Conservation (phyloP, 1,140 invertebrate genomes). For the Drosophila seguyi region DNA sequence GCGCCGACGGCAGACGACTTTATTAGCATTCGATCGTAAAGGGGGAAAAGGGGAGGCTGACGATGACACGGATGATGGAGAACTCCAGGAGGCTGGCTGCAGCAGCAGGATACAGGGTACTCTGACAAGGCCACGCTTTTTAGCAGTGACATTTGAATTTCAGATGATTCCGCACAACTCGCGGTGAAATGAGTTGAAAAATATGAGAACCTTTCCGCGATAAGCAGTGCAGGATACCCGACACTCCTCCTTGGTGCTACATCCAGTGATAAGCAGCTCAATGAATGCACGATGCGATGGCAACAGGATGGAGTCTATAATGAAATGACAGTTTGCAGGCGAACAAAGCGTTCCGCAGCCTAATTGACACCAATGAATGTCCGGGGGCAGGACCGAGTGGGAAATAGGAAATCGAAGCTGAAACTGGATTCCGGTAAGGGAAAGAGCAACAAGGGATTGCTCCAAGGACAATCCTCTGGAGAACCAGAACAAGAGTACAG, state of each 20-base stretch:
- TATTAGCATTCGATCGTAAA: too few relatives aligned
- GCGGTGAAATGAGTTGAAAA: slow-evolving; percentile 80
- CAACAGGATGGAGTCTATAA: slow-evolving; percentile 45
- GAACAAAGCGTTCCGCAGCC: slow-evolving; percentile 34
- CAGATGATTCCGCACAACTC: slow-evolving; percentile 56
- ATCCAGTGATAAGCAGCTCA: slow-evolving; percentile 45
- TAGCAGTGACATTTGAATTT: slow-evolving; percentile 77
- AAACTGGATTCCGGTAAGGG: slow-evolving; percentile 8
- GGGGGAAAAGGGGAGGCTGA: slow-evolving; percentile 6
- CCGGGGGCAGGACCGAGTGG: background rate
- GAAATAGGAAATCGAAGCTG: slow-evolving; percentile 12
- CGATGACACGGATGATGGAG: slow-evolving; percentile 34
- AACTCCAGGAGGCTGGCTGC: slow-evolving; percentile 9
- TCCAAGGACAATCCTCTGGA: slow-evolving; percentile 7
- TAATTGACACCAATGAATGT: slow-evolving; percentile 44
- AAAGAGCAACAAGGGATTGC: slow-evolving; percentile 5
- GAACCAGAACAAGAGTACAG: background rate
- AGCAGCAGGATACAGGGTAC: slow-evolving; percentile 8
- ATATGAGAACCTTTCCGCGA: slow-evolving; percentile 55
- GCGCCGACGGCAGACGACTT: too few relatives aligned
- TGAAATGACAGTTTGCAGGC: slow-evolving; percentile 45
- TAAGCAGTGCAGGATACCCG: slow-evolving; percentile 14
- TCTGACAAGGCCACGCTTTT: slow-evolving; percentile 59
- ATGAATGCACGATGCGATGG: slow-evolving; percentile 50
- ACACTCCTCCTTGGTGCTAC: slow-evolving; percentile 19